Conservation (phyloP, 1,140 invertebrate species). For the Trinorchestia longiramus region DNA sequence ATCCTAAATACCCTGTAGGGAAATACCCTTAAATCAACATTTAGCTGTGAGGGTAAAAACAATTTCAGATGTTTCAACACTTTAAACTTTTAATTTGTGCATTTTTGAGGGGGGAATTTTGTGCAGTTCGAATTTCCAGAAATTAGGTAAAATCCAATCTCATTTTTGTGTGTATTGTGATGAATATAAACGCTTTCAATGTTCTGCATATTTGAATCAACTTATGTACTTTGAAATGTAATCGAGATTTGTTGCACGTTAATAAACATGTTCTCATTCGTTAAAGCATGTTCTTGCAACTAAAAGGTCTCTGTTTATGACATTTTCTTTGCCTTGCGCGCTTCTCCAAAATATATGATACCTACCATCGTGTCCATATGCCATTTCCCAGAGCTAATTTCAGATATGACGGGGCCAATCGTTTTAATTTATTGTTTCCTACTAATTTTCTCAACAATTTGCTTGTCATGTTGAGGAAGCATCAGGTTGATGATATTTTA, state of each 20-base stretch:
- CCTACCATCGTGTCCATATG: too few species aligned
- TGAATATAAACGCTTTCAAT: neutral
- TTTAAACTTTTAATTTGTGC: neutral
- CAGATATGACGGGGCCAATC: too few species aligned
- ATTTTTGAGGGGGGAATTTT: neutral
- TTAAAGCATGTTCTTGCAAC: too few species aligned
- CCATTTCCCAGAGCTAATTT: too few species aligned
- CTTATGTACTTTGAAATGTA: neutral
- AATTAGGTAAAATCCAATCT: neutral
- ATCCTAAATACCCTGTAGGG: neutral
- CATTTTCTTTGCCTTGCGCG: too few species aligned
- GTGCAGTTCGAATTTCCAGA: neutral
- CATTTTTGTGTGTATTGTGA: neutral
- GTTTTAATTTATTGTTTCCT: too few species aligned
- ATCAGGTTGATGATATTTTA: too few species aligned
- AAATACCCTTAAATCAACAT: slow-evolving; percentile 7
- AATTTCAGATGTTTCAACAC: neutral
- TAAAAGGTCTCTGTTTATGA: too few species aligned
- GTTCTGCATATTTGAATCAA: neutral
- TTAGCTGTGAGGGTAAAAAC: neutral
- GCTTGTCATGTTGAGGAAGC: too few species aligned
- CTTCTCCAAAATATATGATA: too few species aligned
- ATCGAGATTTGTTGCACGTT: neutral
- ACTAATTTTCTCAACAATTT: too few species aligned
- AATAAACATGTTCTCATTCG: too few species aligned